Base-by-base conservation (phyloP, 2,888 invertebrate species). In the Anorthoa munda region DNA sequence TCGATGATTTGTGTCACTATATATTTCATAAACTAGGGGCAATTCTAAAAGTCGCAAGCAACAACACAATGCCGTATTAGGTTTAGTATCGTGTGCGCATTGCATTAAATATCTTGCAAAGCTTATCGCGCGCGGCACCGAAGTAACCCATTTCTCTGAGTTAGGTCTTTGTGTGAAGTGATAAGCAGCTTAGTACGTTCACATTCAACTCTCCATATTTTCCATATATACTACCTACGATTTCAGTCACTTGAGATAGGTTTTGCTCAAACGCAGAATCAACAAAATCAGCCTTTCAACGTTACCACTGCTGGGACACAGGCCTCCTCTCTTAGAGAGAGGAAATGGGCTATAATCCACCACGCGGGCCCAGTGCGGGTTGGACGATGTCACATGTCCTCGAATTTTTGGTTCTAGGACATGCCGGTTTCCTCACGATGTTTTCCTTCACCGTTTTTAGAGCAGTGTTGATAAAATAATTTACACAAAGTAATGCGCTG, bases 71-170 rank as follows among this genome's bases (percentile, higher is more conserved):
- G 17, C 53, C 45, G 48, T 75, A 59, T 50, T 50, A 26, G 26
- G 39, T 76, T 58, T 55, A 31, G 67, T 51, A 63, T 59, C 18
- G 46, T 50, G 17, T 70, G 53, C 66, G n/a, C 31, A 82, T 72
- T 64, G 63, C 58, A 61, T 45, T 48, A n/a, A 58, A 63, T 82
- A 66, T 71, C 67, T 59, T 66, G 74, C 50, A 46, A 12, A 50
- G 67, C 79, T 81, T 81, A 81, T 81, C 81, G 71, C 71, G 21
- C 39, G 26, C 53, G 66, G 68, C 68, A 74, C 79, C 53, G 50
- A 50, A 65, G 70, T 83, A 79, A 79, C 81, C 81, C 74, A 81
- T 83, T 83, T 81, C 83, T 68, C 66, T 63, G 31, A 67, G 64
- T 61, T 70, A 46, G 74, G 56, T 74, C 81, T 79, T 83, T 74